Conservation (phyloP, 2,888 invertebrate species). For the Noctua pronuba region DNA sequence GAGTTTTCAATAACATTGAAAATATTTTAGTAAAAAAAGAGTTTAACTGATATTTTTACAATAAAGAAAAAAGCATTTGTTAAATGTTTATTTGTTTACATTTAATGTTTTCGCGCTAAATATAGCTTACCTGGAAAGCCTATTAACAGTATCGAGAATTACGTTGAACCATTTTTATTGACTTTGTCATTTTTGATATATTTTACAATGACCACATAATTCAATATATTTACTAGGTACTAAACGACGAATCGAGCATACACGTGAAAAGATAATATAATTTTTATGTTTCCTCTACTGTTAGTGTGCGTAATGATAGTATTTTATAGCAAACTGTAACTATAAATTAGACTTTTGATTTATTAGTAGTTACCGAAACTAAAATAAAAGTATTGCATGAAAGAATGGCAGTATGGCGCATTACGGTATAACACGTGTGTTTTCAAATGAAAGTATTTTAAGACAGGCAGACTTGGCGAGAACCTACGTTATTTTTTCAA, state of each 20-base stretch:
- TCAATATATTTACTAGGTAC: slow-evolving; percentile 78
- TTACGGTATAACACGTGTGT: not conserved
- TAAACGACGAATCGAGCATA: slow-evolving; percentile 78
- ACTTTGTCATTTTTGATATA: slow-evolving; percentile 56
- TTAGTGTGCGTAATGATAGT: slow-evolving; percentile 76
- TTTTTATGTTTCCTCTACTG: slow-evolving; percentile 86
- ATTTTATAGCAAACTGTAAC: slow-evolving; percentile 83
- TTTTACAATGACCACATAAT: slow-evolving; percentile 69
- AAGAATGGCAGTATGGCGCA: slow-evolving; percentile 27
- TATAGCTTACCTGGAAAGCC: not conserved
- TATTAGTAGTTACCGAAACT: slow-evolving; percentile 72
- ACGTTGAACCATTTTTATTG: slow-evolving; percentile 30
- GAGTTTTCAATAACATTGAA: slow-evolving; percentile 9
- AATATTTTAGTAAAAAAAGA: not conserved
- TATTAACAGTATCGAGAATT: slow-evolving; percentile 11
- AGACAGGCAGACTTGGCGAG: not conserved
- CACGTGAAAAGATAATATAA: slow-evolving; percentile 87
- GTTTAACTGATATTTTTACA: not conserved
- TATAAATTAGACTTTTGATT: slow-evolving; percentile 87
- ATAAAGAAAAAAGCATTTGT: not conserved
- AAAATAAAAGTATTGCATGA: slow-evolving; percentile 60
- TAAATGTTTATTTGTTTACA: not conserved
- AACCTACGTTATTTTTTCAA: no score
- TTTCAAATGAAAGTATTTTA: slow-evolving; percentile 15
- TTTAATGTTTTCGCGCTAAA: not conserved